phyloP scores from a whole-genome alignment of 35 echinoderm and acorn worm species.

The Lytechinus pictus region DNA sequence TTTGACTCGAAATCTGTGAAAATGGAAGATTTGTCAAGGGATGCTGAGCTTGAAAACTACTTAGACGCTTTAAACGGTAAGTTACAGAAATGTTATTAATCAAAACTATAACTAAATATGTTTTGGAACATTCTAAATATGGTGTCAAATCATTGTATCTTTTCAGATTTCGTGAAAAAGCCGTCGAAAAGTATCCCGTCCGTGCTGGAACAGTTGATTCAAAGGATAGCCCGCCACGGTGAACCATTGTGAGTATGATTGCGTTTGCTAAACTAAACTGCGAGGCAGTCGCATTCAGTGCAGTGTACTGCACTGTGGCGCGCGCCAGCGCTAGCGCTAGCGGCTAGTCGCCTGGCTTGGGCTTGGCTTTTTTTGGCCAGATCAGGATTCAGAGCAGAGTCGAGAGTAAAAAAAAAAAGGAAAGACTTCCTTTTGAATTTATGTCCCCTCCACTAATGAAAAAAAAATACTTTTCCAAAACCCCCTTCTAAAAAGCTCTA shows the following conservation, averaged over 20 bases:
- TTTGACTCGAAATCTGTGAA: not conserved
- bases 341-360: too few species aligned
- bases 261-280: too few species aligned
- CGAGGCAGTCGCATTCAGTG: not conserved
- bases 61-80: constrained; percentile 35
- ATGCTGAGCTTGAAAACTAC: constrained; percentile 47
- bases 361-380: too few species aligned
- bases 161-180: constrained; percentile 77
- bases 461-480: too few species aligned
- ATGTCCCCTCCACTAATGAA: too few species aligned
- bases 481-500: too few species aligned
- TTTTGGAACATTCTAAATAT: not conserved
- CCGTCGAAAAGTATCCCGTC: constrained; percentile 69
- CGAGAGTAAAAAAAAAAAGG: too few species aligned
- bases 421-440: too few species aligned
- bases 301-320: too few species aligned
- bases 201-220: constrained; percentile 76
- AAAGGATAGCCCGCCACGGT: constrained; percentile 73
- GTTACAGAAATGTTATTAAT: not conserved
- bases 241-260: constrained; percentile 73
- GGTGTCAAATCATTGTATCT: not conserved
- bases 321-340: too few species aligned
- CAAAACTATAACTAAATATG: not conserved
- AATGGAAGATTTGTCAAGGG: constrained; percentile 27
- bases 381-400: too few species aligned